Evolutionary conservation across 2,113 vertebrate species (phyloP), one percentile per base, ranked within the genome.

Genomic region (Lampris megalopsis): DNA sequence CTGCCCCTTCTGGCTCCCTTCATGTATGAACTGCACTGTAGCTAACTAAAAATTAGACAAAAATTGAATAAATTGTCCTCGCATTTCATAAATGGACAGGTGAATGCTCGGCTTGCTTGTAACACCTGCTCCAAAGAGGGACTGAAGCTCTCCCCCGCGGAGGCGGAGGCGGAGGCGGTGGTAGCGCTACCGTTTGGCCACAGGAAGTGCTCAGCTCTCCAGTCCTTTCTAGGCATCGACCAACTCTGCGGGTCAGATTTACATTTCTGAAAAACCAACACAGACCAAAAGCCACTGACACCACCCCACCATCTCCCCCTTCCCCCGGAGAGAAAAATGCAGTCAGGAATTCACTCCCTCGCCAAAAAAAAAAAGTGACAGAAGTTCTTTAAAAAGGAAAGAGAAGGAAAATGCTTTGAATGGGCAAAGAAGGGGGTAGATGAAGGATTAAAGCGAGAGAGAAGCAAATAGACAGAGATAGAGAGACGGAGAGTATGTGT

Each of bases 191-290:
- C 50, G 79, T 86, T 81, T 79, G 85, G 77, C 50, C 13, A 43
- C 7, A 24, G 78, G 70, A 83, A 82, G 58, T 84, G 83, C 89
- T 77, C 80, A 88, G 59, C 53, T 35, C 10, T 40, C 40, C 37
- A 3, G 11, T 79, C 68, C 47, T 47, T 67, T 36, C 67, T n/a
- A 7, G 6, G 60, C 3, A 13, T 36, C 6, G 50, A 60, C 63
- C 45, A 0, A 53, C 60, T 59, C 63, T 77, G 77, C 54, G 75
- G 75, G 38, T 68, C 66, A 7, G 37, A 86, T 73, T 81, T 88
- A 75, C 78, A 83, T 86, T 87, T 88, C 63, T 78, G 76, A 42
- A 75, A 89, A 91, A 90, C 71, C 76, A 75, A 88, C 77, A 74
- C 38, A 86, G 72, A 82, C 83, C 47, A 61, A 64, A 71, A 63